phyloP scores from a whole-genome alignment of 2,888 invertebrate species.

The Noctua pronuba region DNA sequence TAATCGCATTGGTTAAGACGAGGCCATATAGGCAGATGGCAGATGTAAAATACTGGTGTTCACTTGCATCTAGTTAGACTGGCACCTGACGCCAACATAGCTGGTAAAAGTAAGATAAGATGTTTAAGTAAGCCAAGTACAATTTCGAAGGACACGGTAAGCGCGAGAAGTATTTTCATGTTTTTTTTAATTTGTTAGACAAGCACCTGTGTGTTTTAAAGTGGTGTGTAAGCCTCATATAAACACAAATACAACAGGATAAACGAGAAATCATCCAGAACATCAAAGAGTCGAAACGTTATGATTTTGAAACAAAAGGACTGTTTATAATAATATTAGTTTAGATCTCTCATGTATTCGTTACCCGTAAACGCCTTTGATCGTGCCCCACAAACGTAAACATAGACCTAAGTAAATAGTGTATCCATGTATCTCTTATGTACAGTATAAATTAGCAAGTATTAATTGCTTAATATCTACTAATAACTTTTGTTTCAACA shows the following conservation, averaged over 20 bases:
- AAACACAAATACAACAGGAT: neutral
- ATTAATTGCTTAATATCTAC: conserved; percentile 20
- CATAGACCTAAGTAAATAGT: conserved; percentile 35
- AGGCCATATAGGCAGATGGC: too few relatives aligned
- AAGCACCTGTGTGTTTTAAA: neutral
- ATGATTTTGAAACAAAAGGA: conserved; percentile 28
- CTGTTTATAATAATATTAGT: conserved; percentile 37
- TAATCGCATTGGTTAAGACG: too few relatives aligned
- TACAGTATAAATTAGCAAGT: neutral
- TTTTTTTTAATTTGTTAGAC: neutral
- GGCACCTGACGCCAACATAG: too few relatives aligned
- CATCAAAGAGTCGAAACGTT: conserved; percentile 9
- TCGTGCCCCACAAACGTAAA: conserved; percentile 2
- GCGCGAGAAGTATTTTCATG: neutral
- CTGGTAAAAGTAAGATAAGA: too few relatives aligned
- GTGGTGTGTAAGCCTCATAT: neutral
- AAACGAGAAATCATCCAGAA: neutral
- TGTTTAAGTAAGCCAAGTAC: too few relatives aligned
- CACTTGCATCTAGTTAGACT: too few relatives aligned
- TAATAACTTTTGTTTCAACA: neutral
- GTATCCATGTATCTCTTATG: neutral
- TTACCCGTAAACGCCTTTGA: conserved; percentile 26
- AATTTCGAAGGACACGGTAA: neutral
- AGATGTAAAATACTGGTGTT: too few relatives aligned
- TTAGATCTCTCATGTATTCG: conserved; percentile 45